Base-by-base conservation (phyloP, 1,140 invertebrate genomes). In the Cotesia glomerata region DNA sequence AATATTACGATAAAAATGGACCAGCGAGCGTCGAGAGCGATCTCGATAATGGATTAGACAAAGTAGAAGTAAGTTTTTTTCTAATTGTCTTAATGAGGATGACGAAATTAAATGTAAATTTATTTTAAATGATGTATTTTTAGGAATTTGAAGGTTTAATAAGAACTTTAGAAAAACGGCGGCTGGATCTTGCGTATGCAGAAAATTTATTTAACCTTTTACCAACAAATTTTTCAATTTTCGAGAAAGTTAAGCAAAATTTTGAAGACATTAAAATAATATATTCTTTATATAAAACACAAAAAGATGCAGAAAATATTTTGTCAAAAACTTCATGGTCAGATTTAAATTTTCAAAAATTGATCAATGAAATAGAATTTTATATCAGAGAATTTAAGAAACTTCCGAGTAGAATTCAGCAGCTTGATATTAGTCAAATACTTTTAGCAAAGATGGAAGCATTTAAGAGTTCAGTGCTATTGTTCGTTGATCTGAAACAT, bases 401-500 rank as follows among this genome's bases (percentile, higher is more conserved):
- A 74, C 76, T 94, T 39, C 88, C 92, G 2, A 88, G 88, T 76
- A 82, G 85, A 2, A 83, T 90, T 0, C 90, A 91, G 39, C 76
- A 81, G 1, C 85, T 92, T 56, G 82, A 87, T 0, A 89, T 93
- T 4, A 95, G 91, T 0, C 79, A 90, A 59, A 89, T 89, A 36
- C 77, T 98, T n/a, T 92, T 95, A 74, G 81, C 90, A 3, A 92
- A 92, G 77, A 95, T 98, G 94, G 95, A 93, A 77, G 92, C 94
- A 76, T 97, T 97, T 84, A 94, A 94, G 81, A 92, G 92, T 76
- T 92, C 95, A 0, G 91, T 97, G 5, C 95, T 95, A 0, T 82
- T 98, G 16, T 96, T 97, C 91, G 92, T 96, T 9, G 94, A 96
- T 63, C 82, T 98, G 35, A 97, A 97, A 83, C 94, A 97, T 83